phyloP scores from a whole-genome alignment of 2,888 invertebrate species.

The Epirrhoe alternata region DNA sequence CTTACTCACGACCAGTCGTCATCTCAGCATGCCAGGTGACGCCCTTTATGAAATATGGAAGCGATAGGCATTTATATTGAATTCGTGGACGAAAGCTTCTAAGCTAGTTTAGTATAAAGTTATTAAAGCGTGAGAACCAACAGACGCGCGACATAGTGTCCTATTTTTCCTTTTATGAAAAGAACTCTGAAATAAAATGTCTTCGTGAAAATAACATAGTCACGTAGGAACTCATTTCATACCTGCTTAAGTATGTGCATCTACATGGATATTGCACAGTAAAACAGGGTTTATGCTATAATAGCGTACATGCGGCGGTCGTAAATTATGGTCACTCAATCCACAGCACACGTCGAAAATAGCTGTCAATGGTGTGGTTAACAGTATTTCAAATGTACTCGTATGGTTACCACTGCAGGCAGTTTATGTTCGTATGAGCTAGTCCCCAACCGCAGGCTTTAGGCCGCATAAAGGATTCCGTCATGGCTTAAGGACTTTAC shows the following conservation, averaged over 20 bases:
- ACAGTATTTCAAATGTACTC: not conserved
- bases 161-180: not conserved
- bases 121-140: not conserved
- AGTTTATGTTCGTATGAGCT: no score
- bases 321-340: slow-evolving; percentile 3
- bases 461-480: no score
- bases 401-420: not conserved
- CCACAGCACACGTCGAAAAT: not conserved
- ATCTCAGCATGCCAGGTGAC: no score
- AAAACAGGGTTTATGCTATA: not conserved
- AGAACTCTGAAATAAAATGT: not conserved
- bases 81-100: not conserved
- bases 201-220: not conserved
- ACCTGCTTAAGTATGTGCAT: slow-evolving; percentile 9
- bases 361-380: not conserved
- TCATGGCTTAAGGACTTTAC: no score
- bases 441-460: no score
- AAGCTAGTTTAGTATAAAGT: not conserved
- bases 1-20: no score
- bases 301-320: not conserved
- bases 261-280: slow-evolving; percentile 22
- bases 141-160: not conserved
- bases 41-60: no score
- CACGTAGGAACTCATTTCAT: slow-evolving; percentile 2
- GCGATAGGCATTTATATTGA: not conserved